Evolutionary conservation across 2,113 vertebrate species (phyloP).

Genomic region (Psettodes erumei): DNA sequence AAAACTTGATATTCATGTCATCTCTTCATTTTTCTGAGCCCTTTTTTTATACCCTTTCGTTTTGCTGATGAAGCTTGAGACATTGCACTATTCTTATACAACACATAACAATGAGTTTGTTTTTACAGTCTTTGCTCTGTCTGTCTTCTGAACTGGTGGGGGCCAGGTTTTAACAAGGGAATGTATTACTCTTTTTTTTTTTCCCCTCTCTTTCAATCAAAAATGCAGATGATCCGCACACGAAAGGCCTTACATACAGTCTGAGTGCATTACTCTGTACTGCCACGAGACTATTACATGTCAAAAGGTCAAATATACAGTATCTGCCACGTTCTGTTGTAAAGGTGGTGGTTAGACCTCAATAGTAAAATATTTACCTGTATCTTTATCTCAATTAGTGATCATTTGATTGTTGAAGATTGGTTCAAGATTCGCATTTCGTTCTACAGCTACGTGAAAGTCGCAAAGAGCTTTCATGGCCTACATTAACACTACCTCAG

Average conservation of each 20-base stretch:
- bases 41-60: constrained; percentile 37
- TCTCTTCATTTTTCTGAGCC: constrained; percentile 32
- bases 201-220: constrained; percentile 6
- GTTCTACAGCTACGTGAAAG: constrained; percentile 27
- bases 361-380: neutral
- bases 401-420: constrained; percentile 16
- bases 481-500: constrained; percentile 80
- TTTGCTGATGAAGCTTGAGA: constrained; percentile 71
- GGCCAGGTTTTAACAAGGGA: constrained; percentile 43
- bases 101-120: constrained; percentile 32
- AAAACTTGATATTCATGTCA: constrained; percentile 24
- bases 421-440: constrained; percentile 11
- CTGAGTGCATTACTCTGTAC: constrained; percentile 21
- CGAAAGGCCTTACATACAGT: constrained; percentile 66
- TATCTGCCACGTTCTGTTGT: constrained; percentile 7
- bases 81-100: constrained; percentile 75
- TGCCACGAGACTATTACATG: constrained; percentile 5
- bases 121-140: constrained; percentile 46
- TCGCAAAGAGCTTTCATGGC: constrained; percentile 50
- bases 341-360: neutral
- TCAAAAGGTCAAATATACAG: constrained; percentile 5
- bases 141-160: constrained; percentile 22
- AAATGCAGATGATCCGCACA: constrained; percentile 41
- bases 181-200: constrained; percentile 24
- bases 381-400: constrained; percentile 2